These are phyloP conservation scores for Pocillopora grandis DNA, from an alignment of 92 coral and sea anemone genomes.

Conservation along the genomic window DNA sequence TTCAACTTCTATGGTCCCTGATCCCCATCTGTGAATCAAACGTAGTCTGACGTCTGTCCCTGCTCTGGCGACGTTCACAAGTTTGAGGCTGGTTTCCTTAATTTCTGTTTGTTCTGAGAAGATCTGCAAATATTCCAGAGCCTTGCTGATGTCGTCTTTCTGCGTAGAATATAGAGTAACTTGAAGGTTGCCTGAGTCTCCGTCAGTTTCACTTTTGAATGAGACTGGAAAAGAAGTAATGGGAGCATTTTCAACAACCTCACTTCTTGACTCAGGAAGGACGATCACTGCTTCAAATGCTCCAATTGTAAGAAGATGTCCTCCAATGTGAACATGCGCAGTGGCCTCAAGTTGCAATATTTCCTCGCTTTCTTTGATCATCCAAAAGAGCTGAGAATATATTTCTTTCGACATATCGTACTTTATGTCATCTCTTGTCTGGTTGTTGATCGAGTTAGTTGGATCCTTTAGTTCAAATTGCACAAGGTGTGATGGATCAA, in stretches of 20 bases:
- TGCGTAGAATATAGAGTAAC: constrained; percentile 4
- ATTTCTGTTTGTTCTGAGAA: not conserved
- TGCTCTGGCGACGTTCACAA: not conserved
- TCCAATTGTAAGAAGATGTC: not conserved
- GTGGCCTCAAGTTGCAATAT: not conserved
- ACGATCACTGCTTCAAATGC: not conserved
- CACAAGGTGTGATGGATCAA: constrained; percentile 24
- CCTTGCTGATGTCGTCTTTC: constrained; percentile 2
- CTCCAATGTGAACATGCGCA: not conserved
- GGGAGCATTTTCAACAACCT: not conserved
- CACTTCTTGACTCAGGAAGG: not conserved
- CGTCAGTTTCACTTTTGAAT: not conserved
- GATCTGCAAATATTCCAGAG: not conserved
- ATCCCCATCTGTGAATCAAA: constrained; percentile 7
- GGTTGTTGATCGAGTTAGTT: not conserved
- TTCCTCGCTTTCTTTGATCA: not conserved
- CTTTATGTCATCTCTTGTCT: not conserved
- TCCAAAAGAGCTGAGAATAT: not conserved
- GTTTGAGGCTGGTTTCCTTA: not conserved
- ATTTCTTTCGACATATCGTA: not conserved
- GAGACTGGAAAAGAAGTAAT: not conserved
- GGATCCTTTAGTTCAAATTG: not conserved
- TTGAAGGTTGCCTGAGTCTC: not conserved
- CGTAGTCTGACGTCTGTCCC: not conserved
- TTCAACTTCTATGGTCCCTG: not conserved